Percentiles rank a stretch among this genome's conserved stretches.
These are phyloP conservation scores for Oopsacas minuta DNA, from an alignment of 37 sponge, comb jelly and placozoan genomes.

Conservation along the genomic window DNA sequence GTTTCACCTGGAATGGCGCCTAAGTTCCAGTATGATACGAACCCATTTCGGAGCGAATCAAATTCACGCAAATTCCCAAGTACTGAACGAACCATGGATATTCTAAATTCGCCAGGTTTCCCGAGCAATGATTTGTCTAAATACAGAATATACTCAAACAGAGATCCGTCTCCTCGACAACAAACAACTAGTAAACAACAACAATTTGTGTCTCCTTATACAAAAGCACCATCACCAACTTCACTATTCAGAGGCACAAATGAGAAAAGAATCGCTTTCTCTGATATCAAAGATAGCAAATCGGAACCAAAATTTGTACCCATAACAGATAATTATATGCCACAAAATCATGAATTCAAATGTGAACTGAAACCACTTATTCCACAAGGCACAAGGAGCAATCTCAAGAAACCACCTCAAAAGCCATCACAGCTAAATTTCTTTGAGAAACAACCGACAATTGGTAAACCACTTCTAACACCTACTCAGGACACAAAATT, in stretches of 20 bases:
- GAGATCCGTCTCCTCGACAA: neutral
- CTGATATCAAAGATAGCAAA: neutral
- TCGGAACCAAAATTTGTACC: neutral
- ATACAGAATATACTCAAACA: neutral
- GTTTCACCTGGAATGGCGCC: too few species aligned
- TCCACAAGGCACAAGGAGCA: too few species aligned
- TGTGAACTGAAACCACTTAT: neutral
- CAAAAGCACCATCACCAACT: neutral
- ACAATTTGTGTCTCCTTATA: neutral
- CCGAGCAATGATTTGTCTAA: too few species aligned
- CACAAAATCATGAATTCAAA: too few species aligned
- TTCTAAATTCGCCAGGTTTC: too few species aligned
- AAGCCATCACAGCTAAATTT: too few species aligned
- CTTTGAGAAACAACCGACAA: too few species aligned
- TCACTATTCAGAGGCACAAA: neutral
- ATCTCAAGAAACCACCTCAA: too few species aligned
- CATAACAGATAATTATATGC: neutral
- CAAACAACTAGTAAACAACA: neutral
- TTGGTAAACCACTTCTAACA: neutral
- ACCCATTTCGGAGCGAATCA: neutral
- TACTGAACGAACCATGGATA: neutral
- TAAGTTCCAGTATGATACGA: too few species aligned
- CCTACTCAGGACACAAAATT: neutral
- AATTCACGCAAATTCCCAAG: neutral
- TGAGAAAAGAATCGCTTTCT: neutral